Evolutionary conservation across 30 jellyfish, hydroid and myxozoan species (phyloP).

Genomic region (Pelagia noctiluca): DNA sequence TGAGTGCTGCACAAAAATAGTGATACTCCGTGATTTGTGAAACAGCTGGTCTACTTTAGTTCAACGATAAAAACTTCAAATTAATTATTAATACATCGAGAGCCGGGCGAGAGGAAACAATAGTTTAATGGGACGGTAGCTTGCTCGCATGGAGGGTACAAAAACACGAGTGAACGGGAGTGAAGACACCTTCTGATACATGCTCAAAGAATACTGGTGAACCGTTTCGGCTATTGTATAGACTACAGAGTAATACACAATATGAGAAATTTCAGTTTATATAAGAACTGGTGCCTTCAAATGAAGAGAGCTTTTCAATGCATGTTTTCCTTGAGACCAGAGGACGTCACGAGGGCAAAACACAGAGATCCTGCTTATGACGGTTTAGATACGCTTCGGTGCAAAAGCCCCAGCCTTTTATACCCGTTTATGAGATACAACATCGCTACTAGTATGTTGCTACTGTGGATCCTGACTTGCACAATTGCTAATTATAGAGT

Average conservation of each 20-base stretch:
- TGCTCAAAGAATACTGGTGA: constrained; percentile 58
- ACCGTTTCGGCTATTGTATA: constrained; percentile 66
- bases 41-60: constrained; percentile 66
- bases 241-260: constrained; percentile 67
- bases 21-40: constrained; percentile 66
- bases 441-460: constrained; percentile 25
- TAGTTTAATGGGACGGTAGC: constrained; percentile 48
- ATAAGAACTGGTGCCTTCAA: constrained; percentile 58
- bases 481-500: constrained; percentile 22
- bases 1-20: constrained; percentile 46
- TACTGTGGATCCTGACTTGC: constrained; percentile 15
- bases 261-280: constrained; percentile 57
- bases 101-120: constrained; percentile 57
- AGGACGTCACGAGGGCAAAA: no score
- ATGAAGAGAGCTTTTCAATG: constrained; percentile 64
- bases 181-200: constrained; percentile 26
- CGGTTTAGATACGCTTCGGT: no score
- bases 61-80: constrained; percentile 12
- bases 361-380: no score
- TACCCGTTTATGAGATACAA: not conserved
- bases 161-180: constrained; percentile 37
- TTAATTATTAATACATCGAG: constrained; percentile 58
- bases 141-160: constrained; percentile 60
- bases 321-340: constrained; percentile 60
- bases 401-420: no score